phyloP scores from a whole-genome alignment of 2,797 vertebrate genomes.

The Liasis olivaceus region DNA sequence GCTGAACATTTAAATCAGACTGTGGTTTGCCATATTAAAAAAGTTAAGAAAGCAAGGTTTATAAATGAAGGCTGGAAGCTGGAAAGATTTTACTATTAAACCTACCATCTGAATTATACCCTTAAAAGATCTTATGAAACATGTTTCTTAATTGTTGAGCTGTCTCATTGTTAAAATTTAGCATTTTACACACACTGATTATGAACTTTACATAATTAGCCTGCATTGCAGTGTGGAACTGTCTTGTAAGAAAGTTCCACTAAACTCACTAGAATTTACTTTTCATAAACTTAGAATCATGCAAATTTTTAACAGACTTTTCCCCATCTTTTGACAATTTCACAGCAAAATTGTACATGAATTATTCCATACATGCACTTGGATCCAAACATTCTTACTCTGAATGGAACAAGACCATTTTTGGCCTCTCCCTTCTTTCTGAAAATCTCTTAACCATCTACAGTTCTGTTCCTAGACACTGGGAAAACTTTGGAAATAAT shows the following conservation, averaged over 20 bases:
- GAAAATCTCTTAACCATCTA: too few species aligned
- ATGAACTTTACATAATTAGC: background rate
- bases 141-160: background rate
- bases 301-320: background rate
- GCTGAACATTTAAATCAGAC: background rate
- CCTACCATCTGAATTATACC: background rate
- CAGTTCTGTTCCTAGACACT: background rate
- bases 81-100: background rate
- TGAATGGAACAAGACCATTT: background rate
- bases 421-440: background rate
- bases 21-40: background rate
- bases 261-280: background rate
- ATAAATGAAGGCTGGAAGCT: background rate
- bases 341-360: background rate
- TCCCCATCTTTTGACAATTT: background rate
- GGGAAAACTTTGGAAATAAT: background rate
- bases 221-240: background rate
- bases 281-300: too few species aligned
- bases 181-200: background rate
- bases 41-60: background rate
- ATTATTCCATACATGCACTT: background rate
- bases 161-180: background rate
- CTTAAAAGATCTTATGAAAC: background rate
- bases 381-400: too few species aligned
- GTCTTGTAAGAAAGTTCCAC: background rate